Conservation (phyloP, 2,113 vertebrate genomes). For the Xenus cinereus region DNA sequence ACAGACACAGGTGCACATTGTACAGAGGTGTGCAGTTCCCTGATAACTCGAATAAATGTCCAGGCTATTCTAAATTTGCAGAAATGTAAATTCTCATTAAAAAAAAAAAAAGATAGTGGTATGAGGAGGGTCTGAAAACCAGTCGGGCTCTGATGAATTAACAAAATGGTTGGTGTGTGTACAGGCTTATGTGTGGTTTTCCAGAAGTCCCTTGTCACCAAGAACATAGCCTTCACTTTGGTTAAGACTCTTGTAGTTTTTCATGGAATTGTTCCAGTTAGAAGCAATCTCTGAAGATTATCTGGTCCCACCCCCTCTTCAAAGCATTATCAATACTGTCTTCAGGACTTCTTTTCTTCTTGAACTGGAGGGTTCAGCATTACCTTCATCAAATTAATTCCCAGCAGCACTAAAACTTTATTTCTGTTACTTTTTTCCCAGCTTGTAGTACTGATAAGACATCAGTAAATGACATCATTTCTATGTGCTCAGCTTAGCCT, state of each 20-base stretch:
- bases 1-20: fast-evolving
- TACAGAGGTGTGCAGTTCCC: neutral
- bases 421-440: neutral
- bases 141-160: neutral
- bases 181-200: neutral
- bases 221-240: neutral
- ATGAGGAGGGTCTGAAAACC: neutral
- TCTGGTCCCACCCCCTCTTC: neutral
- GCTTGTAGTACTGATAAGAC: neutral
- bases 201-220: neutral
- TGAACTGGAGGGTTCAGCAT: neutral
- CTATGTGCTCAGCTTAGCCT: neutral
- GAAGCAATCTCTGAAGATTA: neutral
- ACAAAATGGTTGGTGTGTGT: neutral
- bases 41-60: neutral
- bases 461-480: neutral
- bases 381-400: neutral
- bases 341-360: neutral
- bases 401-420: neutral
- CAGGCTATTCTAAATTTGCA: neutral
- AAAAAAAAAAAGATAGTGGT: neutral
- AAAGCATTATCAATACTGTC: neutral
- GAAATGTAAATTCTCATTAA: neutral
- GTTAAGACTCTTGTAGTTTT: neutral
- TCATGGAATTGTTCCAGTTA: neutral